Percentiles rank a stretch among this genome's conserved stretches.
phyloP scores from a whole-genome alignment of 2,113 vertebrate species.

The Hippocampus mohnikei region DNA sequence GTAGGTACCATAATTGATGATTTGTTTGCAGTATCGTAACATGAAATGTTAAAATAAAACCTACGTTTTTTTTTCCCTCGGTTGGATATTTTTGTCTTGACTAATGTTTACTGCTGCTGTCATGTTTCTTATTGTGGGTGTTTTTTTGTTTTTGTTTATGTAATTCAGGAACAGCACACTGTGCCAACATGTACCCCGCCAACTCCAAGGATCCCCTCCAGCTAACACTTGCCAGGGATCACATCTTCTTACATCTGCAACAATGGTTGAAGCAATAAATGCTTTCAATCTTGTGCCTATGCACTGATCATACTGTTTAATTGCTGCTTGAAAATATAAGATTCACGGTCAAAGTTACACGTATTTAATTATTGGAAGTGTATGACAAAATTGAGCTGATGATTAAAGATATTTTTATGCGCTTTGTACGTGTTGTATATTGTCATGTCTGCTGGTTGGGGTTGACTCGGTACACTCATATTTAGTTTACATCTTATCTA shows the following conservation, averaged over 20 bases:
- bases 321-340: not conserved
- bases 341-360: not conserved
- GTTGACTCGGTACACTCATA: not conserved
- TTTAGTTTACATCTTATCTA: not conserved
- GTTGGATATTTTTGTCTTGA: not conserved
- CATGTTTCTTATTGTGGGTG: no score
- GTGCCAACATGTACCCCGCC: slow-evolving; percentile 68
- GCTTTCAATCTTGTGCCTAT: not conserved
- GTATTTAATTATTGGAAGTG: not conserved
- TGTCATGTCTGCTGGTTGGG: not conserved
- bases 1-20: no score
- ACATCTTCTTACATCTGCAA: slow-evolving; percentile 60
- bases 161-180: slow-evolving; percentile 68
- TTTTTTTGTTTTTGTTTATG: not conserved
- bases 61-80: no score
- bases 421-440: not conserved
- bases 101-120: not conserved
- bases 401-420: slow-evolving; percentile 26
- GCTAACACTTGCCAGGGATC: slow-evolving; percentile 59
- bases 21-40: no score
- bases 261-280: slow-evolving; percentile 62
- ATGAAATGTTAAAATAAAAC: no score
- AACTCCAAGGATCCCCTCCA: slow-evolving; percentile 55
- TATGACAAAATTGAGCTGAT: not conserved
- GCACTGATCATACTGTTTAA: not conserved